Conservation (phyloP, 2,797 vertebrate species). For the Podarcis siculus region DNA sequence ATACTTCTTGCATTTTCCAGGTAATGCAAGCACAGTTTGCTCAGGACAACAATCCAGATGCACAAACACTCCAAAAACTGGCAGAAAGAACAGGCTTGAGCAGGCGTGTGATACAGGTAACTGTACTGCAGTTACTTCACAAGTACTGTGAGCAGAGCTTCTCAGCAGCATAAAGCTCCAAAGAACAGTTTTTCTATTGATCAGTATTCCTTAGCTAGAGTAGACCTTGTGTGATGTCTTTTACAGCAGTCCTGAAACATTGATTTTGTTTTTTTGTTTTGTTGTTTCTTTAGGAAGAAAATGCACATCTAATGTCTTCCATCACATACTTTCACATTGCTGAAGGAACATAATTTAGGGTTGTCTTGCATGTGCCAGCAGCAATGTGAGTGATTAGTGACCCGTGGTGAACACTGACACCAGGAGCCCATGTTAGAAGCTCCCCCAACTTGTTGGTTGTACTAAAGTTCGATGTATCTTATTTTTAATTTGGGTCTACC, state of each 20-base stretch:
- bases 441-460: neutral
- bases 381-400: conserved; percentile 1
- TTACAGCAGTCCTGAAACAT: neutral
- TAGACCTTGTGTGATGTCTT: neutral
- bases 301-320: neutral
- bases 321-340: neutral
- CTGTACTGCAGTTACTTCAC: conserved; percentile 10
- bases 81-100: conserved; percentile 95
- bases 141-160: conserved; percentile 18
- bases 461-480: neutral
- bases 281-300: neutral
- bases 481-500: neutral
- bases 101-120: conserved; percentile 95
- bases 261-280: neutral
- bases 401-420: neutral
- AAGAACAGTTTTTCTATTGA: neutral
- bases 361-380: neutral
- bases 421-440: neutral
- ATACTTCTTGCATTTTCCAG: conserved; percentile 73
- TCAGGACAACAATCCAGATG: conserved; percentile 95
- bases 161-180: neutral
- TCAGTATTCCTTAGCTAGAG: conserved; percentile 16
- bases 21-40: conserved; percentile 96
- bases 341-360: neutral
- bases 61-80: conserved; percentile 92